Evolutionary conservation across 1,140 invertebrate species (phyloP), one percentile per base, ranked within the genome.

Genomic region (Pachypeltis micranthus): DNA sequence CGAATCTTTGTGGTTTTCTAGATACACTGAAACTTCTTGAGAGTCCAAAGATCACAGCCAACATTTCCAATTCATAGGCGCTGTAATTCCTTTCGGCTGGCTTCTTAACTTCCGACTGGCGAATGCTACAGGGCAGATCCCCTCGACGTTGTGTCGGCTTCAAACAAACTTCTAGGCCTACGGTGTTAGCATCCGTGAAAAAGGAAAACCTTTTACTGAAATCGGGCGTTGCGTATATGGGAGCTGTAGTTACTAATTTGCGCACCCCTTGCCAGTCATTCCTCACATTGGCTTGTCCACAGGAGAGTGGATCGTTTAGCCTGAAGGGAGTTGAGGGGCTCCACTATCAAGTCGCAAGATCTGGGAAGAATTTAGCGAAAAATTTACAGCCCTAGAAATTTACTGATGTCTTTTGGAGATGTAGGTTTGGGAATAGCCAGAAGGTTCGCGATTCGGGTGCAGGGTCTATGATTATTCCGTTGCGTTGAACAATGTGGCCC

Each of bases 351-450:
- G n/a, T 7, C 12, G 21, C 55, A 29, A 12, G 19, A n/a, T 26
- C 27, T 28, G 23, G 55, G 2, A 29, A 25, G 16, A 29, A 57
- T 26, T 57, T 28, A 7, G 2, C n/a, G 23, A 57, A 29, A 57
- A 57, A 57, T 27, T 57, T 57, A 57, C 12, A 23, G 7, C 7
- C 55, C 55, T 4, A 57, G 12, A 25, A 57, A 57, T 4, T 12
- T 7, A 14, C 55, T n/a, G 26, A 57, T 21, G 3, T 57, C 55
- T 57, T 57, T 57, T 28, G 23, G 55, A 23, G 55, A 25, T 57
- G 10, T 3, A 25, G 67, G 66, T n/a, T 27, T 34, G 1, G 66
- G 66, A 23, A 67, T 65, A 16, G 65, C 44, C 2, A 19, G 25
- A 10, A 67, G 27, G 21, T 55, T 62, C 12, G n/a, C 4, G 1